phyloP scores from a whole-genome alignment of 2,797 vertebrate species.

The Hippopotamyrus pictus region DNA sequence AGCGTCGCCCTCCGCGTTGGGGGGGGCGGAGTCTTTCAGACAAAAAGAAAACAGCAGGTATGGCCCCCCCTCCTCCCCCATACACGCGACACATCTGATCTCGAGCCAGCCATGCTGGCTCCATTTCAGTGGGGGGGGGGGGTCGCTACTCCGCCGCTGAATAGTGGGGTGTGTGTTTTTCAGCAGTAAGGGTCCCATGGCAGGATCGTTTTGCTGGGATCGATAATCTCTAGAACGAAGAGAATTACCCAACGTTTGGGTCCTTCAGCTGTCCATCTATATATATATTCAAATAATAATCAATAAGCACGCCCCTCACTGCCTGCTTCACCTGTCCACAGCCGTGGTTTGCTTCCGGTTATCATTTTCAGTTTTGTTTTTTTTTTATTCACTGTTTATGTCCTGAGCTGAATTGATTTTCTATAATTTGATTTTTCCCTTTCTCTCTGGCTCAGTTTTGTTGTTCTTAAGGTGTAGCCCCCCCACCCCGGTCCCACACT shows the following conservation, averaged over 20 bases:
- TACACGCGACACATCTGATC: slow-evolving; percentile 41
- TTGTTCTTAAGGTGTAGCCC: not conserved
- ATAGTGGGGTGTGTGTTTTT: not conserved
- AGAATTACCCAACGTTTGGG: not conserved
- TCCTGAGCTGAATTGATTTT: not conserved
- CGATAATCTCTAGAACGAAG: not conserved
- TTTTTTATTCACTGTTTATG: not conserved
- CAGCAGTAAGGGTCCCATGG: not conserved
- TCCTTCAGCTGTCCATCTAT: slow-evolving; percentile 35
- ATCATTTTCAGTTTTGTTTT: not conserved
- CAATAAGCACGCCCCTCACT: not conserved
- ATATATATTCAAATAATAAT: slow-evolving; percentile 23
- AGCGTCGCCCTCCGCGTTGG: not conserved
- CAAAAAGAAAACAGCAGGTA: slow-evolving; percentile 59
- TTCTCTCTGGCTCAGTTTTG: not conserved
- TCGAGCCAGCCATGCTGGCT: slow-evolving; percentile 16
- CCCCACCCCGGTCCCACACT: not conserved
- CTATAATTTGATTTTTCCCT: not conserved
- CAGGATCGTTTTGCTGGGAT: not conserved
- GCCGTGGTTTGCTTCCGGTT: not conserved
- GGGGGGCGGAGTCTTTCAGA: slow-evolving; percentile 56
- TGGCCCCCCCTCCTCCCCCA: slow-evolving; percentile 36
- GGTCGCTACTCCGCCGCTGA: not conserved
- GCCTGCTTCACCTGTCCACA: not conserved
- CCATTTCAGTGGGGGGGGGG: not conserved